Evolutionary conservation across 2,113 vertebrate species (phyloP).

Genomic region (Nerophis lumbriciformis): DNA sequence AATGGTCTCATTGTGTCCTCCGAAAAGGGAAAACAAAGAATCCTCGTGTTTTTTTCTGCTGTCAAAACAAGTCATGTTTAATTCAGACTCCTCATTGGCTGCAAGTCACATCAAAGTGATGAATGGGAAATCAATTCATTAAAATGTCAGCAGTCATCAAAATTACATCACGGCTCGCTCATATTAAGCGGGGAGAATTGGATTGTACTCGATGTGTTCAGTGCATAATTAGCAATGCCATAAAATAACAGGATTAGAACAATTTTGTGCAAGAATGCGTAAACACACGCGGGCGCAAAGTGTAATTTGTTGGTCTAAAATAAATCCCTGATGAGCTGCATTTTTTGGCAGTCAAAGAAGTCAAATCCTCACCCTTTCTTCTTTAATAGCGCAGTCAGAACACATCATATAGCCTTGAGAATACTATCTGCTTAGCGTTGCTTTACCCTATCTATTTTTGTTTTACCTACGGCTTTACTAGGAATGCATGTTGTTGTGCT

Average conservation of each 20-base stretch:
- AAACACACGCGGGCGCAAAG: no score
- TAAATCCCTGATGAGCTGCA: no score
- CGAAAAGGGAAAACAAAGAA: constrained; percentile 8
- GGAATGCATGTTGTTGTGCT: no score
- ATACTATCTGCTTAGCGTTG: no score
- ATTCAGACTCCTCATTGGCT: constrained; percentile 42
- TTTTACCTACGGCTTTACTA: no score
- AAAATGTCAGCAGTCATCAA: constrained; percentile 18
- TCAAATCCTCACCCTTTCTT: no score
- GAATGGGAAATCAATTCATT: constrained; percentile 26
- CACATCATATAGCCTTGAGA: no score
- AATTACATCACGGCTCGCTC: not conserved
- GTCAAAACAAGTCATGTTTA: constrained; percentile 28
- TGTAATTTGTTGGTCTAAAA: no score
- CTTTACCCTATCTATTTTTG: no score
- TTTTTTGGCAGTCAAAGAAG: no score
- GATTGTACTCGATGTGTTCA: constrained; percentile 4
- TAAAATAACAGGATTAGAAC: constrained; percentile 2
- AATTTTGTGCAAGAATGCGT: not conserved
- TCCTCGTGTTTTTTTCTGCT: not conserved
- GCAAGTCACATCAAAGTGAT: constrained; percentile 27
- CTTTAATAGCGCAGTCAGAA: no score
- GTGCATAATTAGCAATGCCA: constrained; percentile 6
- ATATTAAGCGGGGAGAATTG: constrained; percentile 1
- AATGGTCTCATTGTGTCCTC: constrained; percentile 10